Base-by-base conservation (phyloP, 2,797 vertebrate species). In the Chanos chanos region DNA sequence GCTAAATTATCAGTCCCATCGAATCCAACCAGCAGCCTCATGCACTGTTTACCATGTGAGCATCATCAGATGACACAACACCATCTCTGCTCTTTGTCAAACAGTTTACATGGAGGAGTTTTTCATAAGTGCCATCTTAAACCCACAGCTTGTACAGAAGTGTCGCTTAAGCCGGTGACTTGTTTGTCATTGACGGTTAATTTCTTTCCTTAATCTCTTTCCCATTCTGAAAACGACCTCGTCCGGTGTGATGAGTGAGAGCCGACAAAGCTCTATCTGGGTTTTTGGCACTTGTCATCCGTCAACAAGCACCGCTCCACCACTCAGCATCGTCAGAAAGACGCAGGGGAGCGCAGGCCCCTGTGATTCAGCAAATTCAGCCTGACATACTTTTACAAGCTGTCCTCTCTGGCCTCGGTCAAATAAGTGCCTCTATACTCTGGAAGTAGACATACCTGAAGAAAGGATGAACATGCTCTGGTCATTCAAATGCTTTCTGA, bases 181-280 rank as follows among this genome's bases (percentile, higher is more conserved):
- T 28, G 16, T 75, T 73, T 70, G 59, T 77, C 57, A 28, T 61
- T 64, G 68, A 50, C 57, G 69, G 51, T 75, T 77, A 65, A 77
- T 53, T 60, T 71, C 48, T 63, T 63, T 40, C 30, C 59, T 43
- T 43, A 49, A 55, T 74, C 50, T 55, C 25, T 18, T 52, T 67
- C 30, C 37, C 47, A 41, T 72, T 34, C 69, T 15, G 25, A 36
- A 24, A 57, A 27, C 50, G 41, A 25, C 8, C 9, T 4, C 56
- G 19, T 15, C 18, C 41, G 66, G 51, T 43, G 18, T 60, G 40
- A 76, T 57, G 64, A 60, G 79, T 67, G 54, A 68, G 37, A 55
- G 30, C 53, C 52, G 53, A 41, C 51, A 24, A 53, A 15, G 43
- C 37, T 61, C 24, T 37, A 1, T 59, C 53, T 16, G 37, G 41